A percentile compares a stretch with the other conserved stretches of the same genome.
phyloP scores from a whole-genome alignment of 2,888 invertebrate genomes.

The Drosophila koepferae region DNA sequence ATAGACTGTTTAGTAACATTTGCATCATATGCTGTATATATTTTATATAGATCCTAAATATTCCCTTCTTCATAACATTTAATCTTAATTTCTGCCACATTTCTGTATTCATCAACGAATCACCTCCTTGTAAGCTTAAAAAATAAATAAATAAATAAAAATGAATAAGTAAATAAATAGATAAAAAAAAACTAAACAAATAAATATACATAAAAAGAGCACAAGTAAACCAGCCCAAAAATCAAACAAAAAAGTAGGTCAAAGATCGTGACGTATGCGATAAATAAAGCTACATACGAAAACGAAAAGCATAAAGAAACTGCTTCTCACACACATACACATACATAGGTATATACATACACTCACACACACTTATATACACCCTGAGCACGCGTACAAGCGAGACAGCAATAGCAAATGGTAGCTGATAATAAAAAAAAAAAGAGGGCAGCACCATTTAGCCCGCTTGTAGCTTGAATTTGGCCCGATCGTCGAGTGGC shows the following conservation, averaged over 20 bases:
- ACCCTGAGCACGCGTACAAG: conserved; percentile 15
- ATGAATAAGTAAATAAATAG: no score
- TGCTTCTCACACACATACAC: neutral
- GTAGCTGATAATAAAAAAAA: conserved; percentile 32
- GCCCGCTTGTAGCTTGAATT: conserved; percentile 13
- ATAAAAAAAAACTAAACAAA: neutral
- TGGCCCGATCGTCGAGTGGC: conserved; percentile 25
- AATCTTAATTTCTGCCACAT: neutral
- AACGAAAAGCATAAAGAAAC: conserved; percentile 7
- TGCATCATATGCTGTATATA: neutral
- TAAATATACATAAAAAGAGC: neutral
- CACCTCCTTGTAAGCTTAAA: neutral
- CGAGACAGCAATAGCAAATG: conserved; percentile 41
- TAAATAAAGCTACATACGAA: conserved; percentile 31
- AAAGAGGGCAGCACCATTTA: conserved; percentile 8
- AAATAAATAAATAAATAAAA: neutral
- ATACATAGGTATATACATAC: neutral
- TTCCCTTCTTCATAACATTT: neutral
- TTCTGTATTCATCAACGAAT: neutral
- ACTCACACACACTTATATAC: neutral
- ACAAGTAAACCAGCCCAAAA: neutral
- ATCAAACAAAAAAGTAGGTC: conserved; percentile 65
- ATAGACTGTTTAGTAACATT: no score
- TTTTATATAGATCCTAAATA: neutral
- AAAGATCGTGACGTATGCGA: conserved; percentile 41